Base-by-base conservation (phyloP, 1,140 invertebrate species). In the Sesamia nonagrioides region DNA sequence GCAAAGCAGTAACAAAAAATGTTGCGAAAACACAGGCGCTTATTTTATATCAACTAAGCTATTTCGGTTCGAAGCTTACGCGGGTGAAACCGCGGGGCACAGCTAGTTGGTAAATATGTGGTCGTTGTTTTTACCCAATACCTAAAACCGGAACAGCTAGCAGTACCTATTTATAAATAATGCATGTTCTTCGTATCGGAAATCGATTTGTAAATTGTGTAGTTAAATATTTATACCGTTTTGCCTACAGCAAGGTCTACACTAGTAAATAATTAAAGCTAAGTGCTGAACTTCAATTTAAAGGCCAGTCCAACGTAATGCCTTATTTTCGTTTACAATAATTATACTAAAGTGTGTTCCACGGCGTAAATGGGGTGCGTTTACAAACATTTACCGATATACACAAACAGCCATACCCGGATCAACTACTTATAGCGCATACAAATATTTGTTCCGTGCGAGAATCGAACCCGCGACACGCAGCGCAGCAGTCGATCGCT, bases 161-260 rank as follows among this genome's bases (percentile, higher is more conserved):
- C 37, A 33, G 11, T 7, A 42, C 35, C 35, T 63, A 42, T 69
- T 69, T 69, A 71, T 71, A 71, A 71, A 54, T 71, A 17, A 71
- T 71, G 45, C 35, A 50, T 18, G 48, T 52, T 54, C 48, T 17
- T 71, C 40, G 45, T 33, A 71, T 54, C 48, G 45, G 68, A 71
- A 71, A 71, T 71, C 68, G 68, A 71, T 71, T 71, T 52, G 68
- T 71, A 69, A 69, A 69, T 69, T 50, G 15, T 48, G 42, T 71
- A n/a, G 9, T 69, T 69, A 69, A 69, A 71, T 54, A 71, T 71
- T 71, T 71, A 27, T 27, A 71, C 50, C 8, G 40, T 54, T 54
- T 54, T 27, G 33, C 8, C 21, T 6, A 11, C 13, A 48, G 27
- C 48, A 69, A n/a, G 60, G 13, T 8, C 15, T 3, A 37, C 27